phyloP scores from a whole-genome alignment of 2,113 vertebrate genomes.

The Vulpes lagopus region DNA sequence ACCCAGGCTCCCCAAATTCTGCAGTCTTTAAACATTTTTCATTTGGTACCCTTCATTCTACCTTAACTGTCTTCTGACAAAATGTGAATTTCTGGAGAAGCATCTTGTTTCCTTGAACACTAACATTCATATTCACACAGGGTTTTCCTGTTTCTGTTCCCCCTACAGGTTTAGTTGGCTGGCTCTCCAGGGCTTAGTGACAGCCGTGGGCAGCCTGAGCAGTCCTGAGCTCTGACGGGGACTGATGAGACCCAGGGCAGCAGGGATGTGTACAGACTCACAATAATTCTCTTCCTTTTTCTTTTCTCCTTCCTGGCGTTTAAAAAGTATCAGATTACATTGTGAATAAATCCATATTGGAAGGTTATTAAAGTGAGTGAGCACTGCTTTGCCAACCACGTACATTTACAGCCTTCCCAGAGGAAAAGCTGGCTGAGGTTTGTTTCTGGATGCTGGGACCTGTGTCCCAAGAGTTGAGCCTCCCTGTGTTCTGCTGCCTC shows the following conservation, averaged over 20 bases:
- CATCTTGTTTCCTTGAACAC: background rate
- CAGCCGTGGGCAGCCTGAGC: background rate
- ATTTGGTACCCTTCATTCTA: background rate
- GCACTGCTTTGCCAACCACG: background rate
- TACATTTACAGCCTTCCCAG: background rate
- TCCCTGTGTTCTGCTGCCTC: background rate
- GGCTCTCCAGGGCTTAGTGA: background rate
- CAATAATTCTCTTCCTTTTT: background rate
- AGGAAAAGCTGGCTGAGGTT: background rate
- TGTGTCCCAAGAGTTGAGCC: background rate
- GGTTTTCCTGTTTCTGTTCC: background rate
- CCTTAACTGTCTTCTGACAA: background rate
- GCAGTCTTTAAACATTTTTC: background rate
- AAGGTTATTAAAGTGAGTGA: conserved; percentile 31
- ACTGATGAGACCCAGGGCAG: conserved; percentile 13
- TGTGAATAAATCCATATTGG: conserved; percentile 44
- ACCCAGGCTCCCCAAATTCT: background rate
- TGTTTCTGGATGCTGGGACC: background rate
- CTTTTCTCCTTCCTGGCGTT: conserved; percentile 42
- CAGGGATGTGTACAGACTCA: conserved; percentile 26
- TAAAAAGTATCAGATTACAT: background rate
- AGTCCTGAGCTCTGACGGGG: background rate
- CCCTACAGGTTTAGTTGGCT: background rate
- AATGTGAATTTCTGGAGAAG: background rate
- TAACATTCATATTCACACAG: rapidly evolving